Conservation (phyloP, 1,140 invertebrate genomes). For the Heterodera carotae region DNA sequence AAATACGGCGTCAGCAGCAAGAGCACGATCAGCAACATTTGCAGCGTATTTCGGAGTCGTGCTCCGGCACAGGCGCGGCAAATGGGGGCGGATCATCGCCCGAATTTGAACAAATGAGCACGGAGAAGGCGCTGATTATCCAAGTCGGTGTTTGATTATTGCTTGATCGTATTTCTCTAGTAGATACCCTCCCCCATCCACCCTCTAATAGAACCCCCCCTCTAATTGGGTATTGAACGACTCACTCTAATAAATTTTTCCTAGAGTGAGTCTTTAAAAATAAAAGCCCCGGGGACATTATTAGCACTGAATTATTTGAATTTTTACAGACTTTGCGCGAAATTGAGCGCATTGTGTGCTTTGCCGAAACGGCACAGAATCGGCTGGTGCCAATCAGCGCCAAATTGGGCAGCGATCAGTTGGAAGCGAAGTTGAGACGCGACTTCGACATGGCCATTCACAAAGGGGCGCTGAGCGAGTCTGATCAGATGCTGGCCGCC, state of each 20-base stretch:
- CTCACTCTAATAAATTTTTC: not conserved
- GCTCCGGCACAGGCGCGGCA: not conserved
- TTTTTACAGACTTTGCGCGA: slow-evolving; percentile 50
- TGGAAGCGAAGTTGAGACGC: slow-evolving; percentile 7
- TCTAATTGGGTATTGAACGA: not conserved
- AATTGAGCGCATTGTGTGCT: slow-evolving; percentile 54
- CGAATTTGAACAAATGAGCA: slow-evolving; percentile 31
- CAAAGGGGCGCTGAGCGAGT: not conserved
- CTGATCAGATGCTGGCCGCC: slow-evolving; percentile 44
- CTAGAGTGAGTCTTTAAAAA: no score
- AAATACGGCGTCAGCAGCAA: slow-evolving; percentile 16
- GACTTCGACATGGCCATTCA: slow-evolving; percentile 22
- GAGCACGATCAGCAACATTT: slow-evolving; percentile 29
- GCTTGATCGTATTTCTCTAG: not conserved
- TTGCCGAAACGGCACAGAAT: slow-evolving; percentile 14
- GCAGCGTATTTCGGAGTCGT: slow-evolving; percentile 25
- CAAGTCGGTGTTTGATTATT: slow-evolving; percentile 13
- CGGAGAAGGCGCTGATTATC: slow-evolving; percentile 28
- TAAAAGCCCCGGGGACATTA: no score
- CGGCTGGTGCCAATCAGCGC: slow-evolving; percentile 4
- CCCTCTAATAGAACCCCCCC: no score
- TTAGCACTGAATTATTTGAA: no score
- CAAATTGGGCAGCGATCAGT: slow-evolving; percentile 14
- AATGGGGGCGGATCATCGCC: slow-evolving; percentile 19
- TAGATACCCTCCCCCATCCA: no score